phyloP scores from a whole-genome alignment of 2,113 vertebrate genomes.

The Sylvietta virens region DNA sequence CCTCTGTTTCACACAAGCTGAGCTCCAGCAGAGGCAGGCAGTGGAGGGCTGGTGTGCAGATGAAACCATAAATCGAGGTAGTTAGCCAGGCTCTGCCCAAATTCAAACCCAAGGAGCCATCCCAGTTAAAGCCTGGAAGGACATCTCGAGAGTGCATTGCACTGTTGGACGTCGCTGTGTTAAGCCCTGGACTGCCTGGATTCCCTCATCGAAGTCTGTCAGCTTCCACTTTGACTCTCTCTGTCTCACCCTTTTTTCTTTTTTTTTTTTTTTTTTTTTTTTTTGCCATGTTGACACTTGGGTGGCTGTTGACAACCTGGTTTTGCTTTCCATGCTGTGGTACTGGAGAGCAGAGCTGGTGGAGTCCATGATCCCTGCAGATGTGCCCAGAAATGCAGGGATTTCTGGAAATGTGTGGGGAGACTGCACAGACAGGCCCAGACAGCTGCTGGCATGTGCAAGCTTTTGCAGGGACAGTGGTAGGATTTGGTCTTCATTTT shows the following conservation, averaged over 20 bases:
- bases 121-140: background rate
- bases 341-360: background rate
- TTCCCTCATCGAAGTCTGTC: background rate
- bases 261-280: no score
- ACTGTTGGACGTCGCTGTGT: fast-evolving
- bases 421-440: background rate
- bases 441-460: background rate
- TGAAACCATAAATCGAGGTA: background rate
- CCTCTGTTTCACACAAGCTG: background rate
- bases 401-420: no score
- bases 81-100: background rate
- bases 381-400: background rate
- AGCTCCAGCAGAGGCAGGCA: background rate
- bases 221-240: background rate
- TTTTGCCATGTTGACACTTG: background rate
- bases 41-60: background rate
- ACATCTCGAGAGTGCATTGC: background rate
- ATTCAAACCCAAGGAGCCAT: background rate
- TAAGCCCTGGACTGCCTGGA: background rate
- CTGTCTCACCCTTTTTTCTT: background rate
- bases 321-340: background rate
- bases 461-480: background rate
- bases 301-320: background rate
- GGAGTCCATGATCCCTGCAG: background rate
- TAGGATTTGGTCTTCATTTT: background rate